Percentiles rank a stretch among this genome's conserved stretches.
Evolutionary conservation across 2,888 invertebrate genomes (phyloP).

Genomic region (Margaritifera margaritifera): DNA sequence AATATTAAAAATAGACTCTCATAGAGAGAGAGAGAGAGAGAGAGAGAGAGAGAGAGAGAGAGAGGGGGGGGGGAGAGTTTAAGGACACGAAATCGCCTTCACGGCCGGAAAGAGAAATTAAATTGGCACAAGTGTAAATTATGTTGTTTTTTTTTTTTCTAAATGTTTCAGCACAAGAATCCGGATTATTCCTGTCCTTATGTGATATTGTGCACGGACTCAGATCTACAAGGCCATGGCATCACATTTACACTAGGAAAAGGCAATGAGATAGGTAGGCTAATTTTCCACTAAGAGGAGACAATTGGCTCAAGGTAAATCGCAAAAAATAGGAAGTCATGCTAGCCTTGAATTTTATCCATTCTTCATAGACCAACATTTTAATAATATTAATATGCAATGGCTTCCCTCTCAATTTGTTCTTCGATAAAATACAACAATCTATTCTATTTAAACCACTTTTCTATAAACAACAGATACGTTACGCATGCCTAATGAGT

Average conservation of each 20-base stretch:
- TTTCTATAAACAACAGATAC: no score
- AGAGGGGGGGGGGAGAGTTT: not conserved
- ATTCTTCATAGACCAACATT: no score
- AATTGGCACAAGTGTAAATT: not conserved
- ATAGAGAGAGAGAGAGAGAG: no score
- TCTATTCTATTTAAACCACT: no score
- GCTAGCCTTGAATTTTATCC: not conserved
- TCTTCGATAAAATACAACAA: no score
- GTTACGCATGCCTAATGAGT: no score
- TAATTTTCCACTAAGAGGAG: constrained; percentile 2
- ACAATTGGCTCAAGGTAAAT: not conserved
- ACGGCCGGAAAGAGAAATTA: not conserved
- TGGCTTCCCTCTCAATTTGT: no score
- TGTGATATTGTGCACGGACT: constrained; percentile 82
- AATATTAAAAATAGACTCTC: no score
- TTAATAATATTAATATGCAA: no score
- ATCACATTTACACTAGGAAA: constrained; percentile 90
- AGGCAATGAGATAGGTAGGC: constrained; percentile 87
- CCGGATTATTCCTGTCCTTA: constrained; percentile 94
- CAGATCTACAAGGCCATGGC: constrained; percentile 81
- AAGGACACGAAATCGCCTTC: not conserved
- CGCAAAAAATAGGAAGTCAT: not conserved
- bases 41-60: not conserved
- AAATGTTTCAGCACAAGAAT: constrained; percentile 80
- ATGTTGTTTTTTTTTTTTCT: constrained; percentile 6